phyloP scores from a whole-genome alignment of 2,113 vertebrate genomes.

The Eclectus roratus region DNA sequence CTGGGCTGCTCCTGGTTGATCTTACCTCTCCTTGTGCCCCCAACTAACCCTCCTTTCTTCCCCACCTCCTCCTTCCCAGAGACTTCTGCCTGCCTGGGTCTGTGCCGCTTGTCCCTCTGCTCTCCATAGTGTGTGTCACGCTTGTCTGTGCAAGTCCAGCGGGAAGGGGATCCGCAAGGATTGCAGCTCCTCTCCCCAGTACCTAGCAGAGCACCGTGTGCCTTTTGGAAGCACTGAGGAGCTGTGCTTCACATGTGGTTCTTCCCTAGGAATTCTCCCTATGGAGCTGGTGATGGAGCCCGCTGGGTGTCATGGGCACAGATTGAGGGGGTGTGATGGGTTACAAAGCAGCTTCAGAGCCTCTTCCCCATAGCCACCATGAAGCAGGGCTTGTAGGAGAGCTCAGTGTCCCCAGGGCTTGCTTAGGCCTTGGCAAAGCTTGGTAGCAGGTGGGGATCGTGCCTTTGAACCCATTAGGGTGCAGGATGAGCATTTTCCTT shows the following conservation, averaged over 20 bases:
- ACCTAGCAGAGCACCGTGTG: neutral
- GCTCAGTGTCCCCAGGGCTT: neutral
- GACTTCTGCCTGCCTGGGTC: neutral
- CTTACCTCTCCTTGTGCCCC: neutral
- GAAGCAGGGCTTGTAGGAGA: neutral
- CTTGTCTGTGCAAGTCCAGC: neutral
- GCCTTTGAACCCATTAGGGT: neutral
- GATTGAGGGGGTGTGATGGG: neutral
- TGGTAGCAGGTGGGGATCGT: neutral
- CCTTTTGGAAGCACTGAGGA: neutral
- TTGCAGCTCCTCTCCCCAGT: neutral
- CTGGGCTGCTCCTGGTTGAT: neutral
- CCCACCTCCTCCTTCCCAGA: neutral
- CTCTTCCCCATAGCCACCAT: neutral
- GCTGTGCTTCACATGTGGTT: neutral
- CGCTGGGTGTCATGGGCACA: accelerated
- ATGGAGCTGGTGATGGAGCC: neutral
- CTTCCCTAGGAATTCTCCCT: neutral
- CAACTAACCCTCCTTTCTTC: neutral
- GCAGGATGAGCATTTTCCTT: neutral
- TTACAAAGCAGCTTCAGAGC: neutral
- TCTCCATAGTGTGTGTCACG: neutral
- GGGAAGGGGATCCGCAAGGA: neutral
- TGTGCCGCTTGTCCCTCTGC: neutral
- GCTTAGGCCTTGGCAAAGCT: neutral